Evolutionary conservation across 2,113 vertebrate genomes (phyloP), one percentile per base, ranked within the genome.

Genomic region (Sinocyclocheilus maitianheensis): DNA sequence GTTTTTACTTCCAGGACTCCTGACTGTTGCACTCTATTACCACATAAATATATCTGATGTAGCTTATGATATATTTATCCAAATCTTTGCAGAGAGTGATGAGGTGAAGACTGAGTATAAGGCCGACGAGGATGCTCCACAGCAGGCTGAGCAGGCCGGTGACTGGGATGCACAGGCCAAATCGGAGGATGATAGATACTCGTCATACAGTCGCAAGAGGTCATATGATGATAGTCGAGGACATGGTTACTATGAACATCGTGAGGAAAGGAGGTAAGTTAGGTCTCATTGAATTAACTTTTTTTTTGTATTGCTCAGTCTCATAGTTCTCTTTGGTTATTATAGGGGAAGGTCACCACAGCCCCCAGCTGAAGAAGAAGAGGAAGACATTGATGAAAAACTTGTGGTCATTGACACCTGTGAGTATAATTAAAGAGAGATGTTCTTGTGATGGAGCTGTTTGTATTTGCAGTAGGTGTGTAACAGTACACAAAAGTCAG

Each of bases 331-430:
- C 9, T 40, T 81, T 51, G 51, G 12, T 75, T 34, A 51, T 46
- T 55, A n/a, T 88, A 96, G 96, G 89, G 94, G 93, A 4, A 93
- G 94, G 13, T 96, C 95, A 51, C 95, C 96, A 58, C 95, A 96
- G 86, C 95, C 96, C 1, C 96, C 95, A 0, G 95, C 94, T 0
- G 95, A 96, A 90, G 96, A 97, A 0, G 96, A 95, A 3, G 96
- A 97, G 75, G 96, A 97, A 0, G 94, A 95, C 10, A 96, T 96
- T 76, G 96, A 96, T 12, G 96, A 96, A 22, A 93, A 92, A 0
- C 87, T 95, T 60, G 96, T 96, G 63, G 94, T 94, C 72, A 90
- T 97, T 0, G 96, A 97, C 84, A 97, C 95, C 8, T 97, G 96
- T 96, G 87, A 95, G 96, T 95, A 69, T 26, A 72, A 22, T 43